Conservation (phyloP, 2,113 vertebrate genomes). For the Condylura cristata region DNA sequence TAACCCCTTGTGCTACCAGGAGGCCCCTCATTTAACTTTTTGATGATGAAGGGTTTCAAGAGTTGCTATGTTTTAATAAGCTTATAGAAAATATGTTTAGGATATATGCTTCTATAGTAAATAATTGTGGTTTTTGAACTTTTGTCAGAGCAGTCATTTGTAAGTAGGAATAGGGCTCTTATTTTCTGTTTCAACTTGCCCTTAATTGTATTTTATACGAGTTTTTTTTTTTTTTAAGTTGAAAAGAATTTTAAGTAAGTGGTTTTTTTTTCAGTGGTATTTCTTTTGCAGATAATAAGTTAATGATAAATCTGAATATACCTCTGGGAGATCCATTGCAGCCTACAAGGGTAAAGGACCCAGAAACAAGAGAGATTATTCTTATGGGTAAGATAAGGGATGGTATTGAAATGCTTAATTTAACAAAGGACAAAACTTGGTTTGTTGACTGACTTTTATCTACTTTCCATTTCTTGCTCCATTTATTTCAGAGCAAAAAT, state of each 20-base stretch:
- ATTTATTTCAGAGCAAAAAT: background rate
- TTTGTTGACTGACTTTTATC: background rate
- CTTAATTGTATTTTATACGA: slow-evolving; percentile 1
- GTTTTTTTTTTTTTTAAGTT: background rate
- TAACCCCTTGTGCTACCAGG: no score
- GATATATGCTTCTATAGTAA: slow-evolving; percentile 15
- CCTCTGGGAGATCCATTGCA: slow-evolving; percentile 75
- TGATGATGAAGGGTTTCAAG: background rate
- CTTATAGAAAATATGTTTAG: background rate
- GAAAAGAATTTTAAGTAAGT: slow-evolving; percentile 52
- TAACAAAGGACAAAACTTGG: background rate
- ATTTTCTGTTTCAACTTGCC: background rate
- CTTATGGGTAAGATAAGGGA: slow-evolving; percentile 80
- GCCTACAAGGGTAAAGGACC: slow-evolving; percentile 77
- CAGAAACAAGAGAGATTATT: slow-evolving; percentile 75
- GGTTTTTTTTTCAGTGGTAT: slow-evolving; percentile 49
- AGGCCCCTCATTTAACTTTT: slow-evolving; percentile 10
- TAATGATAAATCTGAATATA: background rate
- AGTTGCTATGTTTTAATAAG: background rate
- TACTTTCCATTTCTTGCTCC: background rate
- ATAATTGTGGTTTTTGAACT: background rate
- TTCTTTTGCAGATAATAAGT: slow-evolving; percentile 75
- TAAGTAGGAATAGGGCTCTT: background rate
- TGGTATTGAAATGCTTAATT: slow-evolving; percentile 32
- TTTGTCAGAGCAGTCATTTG: background rate